phyloP scores from a whole-genome alignment of 1,140 invertebrate species.

The Meloidogyne floridensis region DNA sequence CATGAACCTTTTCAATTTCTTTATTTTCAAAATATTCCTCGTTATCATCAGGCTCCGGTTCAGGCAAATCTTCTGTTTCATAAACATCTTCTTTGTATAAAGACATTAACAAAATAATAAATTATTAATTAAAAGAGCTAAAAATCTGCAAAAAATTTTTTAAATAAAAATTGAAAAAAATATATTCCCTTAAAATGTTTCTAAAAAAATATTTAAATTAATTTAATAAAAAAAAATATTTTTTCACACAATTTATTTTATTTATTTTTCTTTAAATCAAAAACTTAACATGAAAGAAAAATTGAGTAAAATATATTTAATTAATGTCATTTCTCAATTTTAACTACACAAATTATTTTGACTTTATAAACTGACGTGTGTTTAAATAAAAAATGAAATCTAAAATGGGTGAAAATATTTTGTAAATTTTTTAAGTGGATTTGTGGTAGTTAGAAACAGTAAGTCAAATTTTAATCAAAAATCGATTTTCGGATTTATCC shows the following conservation, averaged over 20 bases:
- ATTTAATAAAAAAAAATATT: not conserved
- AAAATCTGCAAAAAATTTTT: not conserved
- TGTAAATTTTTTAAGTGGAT: not conserved
- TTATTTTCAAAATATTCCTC: constrained; percentile 37
- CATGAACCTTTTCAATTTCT: constrained; percentile 37
- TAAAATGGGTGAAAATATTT: no score
- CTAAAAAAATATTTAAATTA: not conserved
- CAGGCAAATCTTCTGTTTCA: constrained; percentile 42
- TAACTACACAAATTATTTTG: no score
- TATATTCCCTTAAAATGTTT: no score
- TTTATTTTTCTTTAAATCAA: not conserved
- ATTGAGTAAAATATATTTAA: not conserved
- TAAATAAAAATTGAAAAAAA: not conserved
- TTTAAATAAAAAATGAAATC: no score
- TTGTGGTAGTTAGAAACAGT: not conserved
- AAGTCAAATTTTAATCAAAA: not conserved
- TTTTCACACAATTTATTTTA: not conserved
- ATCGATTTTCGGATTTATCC: not conserved
- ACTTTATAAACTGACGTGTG: no score
- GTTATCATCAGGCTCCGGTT: not conserved
- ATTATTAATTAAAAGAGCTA: not conserved
- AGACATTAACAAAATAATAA: constrained; percentile 1
- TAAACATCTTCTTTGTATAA: constrained; percentile 43
- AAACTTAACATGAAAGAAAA: not conserved
- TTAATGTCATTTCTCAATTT: not conserved